Percentiles rank a stretch among this genome's conserved stretches.
These are phyloP conservation scores for Palloptera scutellata DNA, from an alignment of 2,888 invertebrate genomes.

Conservation along the genomic window DNA sequence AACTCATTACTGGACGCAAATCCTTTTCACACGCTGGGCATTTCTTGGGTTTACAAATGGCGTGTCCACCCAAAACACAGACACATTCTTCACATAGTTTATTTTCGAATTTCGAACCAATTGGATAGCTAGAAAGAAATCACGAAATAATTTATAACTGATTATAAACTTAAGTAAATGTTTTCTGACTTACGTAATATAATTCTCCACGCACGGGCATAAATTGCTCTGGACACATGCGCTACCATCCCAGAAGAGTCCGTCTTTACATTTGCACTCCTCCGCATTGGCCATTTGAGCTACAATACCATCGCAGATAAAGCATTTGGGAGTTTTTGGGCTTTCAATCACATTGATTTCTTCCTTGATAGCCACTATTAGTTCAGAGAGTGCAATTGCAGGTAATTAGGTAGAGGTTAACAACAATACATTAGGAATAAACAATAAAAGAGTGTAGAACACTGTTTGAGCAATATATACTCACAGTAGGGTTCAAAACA, in stretches of 20 bases:
- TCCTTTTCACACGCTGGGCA: constrained; percentile 71
- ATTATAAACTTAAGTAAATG: no score
- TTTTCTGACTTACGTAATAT: constrained; percentile 67
- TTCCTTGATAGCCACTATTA: constrained; percentile 50
- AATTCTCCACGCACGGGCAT: constrained; percentile 81
- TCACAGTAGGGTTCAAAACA: constrained; percentile 79
- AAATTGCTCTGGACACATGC: constrained; percentile 75
- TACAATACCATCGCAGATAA: constrained; percentile 65
- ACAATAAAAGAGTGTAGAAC: background rate
- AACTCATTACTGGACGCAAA: constrained; percentile 68
- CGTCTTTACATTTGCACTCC: constrained; percentile 67
- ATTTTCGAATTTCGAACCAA: constrained; percentile 76
- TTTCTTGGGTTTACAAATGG: constrained; percentile 74
- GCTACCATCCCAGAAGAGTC: constrained; percentile 77
- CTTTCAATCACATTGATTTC: constrained; percentile 36
- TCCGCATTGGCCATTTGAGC: constrained; percentile 33
- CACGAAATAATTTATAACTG: no score
- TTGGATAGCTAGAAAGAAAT: constrained; percentile 69
- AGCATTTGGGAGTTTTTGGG: constrained; percentile 63
- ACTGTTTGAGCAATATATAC: constrained; percentile 43
- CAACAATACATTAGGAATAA: background rate
- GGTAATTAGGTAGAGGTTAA: no score
- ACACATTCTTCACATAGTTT: constrained; percentile 80
- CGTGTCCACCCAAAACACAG: constrained; percentile 78
- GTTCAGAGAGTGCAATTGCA: no score